Evolutionary conservation across 2,113 vertebrate genomes (phyloP).

Genomic region (Furnarius figulus): DNA sequence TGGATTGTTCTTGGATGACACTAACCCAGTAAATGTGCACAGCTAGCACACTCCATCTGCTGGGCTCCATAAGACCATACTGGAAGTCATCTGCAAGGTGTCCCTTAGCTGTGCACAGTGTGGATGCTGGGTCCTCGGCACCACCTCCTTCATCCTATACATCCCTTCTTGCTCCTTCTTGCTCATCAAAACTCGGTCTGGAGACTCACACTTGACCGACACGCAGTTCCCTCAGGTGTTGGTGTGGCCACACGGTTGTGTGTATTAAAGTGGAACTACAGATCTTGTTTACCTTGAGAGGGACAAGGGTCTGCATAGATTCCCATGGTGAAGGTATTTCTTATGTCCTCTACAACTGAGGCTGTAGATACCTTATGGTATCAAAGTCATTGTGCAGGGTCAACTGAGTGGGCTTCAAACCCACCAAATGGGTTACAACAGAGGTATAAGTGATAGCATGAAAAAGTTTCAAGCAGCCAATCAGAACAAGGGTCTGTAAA

Average conservation of each 20-base stretch:
- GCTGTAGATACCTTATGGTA: rapidly evolving
- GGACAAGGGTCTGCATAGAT: not conserved
- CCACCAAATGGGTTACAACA: not conserved
- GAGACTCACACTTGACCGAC: not conserved
- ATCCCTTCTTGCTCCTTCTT: not conserved
- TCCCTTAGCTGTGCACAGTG: not conserved
- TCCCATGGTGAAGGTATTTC: not conserved
- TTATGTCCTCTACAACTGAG: not conserved
- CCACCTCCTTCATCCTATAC: not conserved
- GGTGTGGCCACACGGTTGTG: not conserved
- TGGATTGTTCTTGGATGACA: not conserved
- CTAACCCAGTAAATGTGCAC: not conserved
- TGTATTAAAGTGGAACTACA: not conserved
- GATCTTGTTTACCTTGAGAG: not conserved
- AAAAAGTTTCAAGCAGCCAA: not conserved
- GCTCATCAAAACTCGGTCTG: not conserved
- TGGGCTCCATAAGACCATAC: not conserved
- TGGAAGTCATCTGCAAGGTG: not conserved
- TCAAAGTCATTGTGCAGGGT: not conserved
- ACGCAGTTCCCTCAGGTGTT: not conserved
- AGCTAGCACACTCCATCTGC: not conserved
- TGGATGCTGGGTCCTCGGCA: not conserved
- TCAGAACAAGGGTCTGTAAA: not conserved
- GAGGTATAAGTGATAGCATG: not conserved
- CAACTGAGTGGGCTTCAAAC: not conserved